These are phyloP conservation scores for Scarus forsteni DNA, from an alignment of 2,797 vertebrate genomes.

Conservation along the genomic window DNA sequence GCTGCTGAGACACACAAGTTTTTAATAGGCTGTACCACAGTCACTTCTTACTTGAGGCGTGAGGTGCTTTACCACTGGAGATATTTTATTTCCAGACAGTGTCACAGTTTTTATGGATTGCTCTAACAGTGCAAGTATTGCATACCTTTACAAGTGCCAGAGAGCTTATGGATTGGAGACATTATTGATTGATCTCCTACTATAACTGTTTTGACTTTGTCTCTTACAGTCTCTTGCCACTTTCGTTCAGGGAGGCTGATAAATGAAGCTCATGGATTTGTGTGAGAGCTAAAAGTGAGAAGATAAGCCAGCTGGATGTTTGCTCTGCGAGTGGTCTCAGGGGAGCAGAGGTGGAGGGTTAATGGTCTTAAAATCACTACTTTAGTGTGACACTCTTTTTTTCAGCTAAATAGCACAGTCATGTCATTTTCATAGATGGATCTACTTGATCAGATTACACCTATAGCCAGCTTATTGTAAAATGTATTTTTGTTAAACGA, in stretches of 20 bases:
- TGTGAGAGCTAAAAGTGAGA: slow-evolving; percentile 3
- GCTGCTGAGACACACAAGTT: slow-evolving; percentile 53
- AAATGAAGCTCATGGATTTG: slow-evolving; percentile 27
- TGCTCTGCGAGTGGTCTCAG: slow-evolving; percentile 16
- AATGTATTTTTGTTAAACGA: too few species aligned
- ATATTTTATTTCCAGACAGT: slow-evolving; percentile 30
- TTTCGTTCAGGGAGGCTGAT: slow-evolving; percentile 12
- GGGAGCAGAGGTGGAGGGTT: slow-evolving; percentile 30
- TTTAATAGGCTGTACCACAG: slow-evolving; percentile 46
- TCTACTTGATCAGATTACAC: too few species aligned
- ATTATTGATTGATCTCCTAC: slow-evolving; percentile 28
- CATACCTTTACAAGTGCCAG: slow-evolving; percentile 15
- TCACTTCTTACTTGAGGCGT: slow-evolving; percentile 11
- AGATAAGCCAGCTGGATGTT: slow-evolving; percentile 24
- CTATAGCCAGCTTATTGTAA: too few species aligned
- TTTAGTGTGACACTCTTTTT: slow-evolving; percentile 16
- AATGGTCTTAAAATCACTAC: slow-evolving; percentile 19
- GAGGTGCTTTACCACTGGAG: slow-evolving; percentile 17
- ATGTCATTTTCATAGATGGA: neutral
- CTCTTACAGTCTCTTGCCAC: slow-evolving; percentile 9
- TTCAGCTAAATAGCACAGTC: slow-evolving; percentile 15
- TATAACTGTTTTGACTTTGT: slow-evolving; percentile 6
- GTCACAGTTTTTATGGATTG: slow-evolving; percentile 15
- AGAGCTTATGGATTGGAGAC: slow-evolving; percentile 18
- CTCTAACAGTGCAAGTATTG: slow-evolving; percentile 15